Conservation (phyloP, 2,797 vertebrate genomes). For the Esox masquinongy region DNA sequence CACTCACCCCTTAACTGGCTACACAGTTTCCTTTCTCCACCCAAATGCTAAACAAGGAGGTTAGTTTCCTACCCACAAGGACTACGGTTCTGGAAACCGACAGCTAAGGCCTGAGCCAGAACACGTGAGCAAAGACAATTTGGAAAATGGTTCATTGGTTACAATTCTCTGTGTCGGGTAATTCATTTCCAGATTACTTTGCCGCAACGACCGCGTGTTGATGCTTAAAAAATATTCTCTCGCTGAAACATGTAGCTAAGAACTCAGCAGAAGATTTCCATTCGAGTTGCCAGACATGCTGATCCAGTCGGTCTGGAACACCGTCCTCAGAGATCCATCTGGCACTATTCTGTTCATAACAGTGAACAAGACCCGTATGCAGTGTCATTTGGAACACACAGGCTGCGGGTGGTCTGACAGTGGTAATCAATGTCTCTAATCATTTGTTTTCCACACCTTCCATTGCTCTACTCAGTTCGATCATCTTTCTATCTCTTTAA, state of each 20-base stretch:
- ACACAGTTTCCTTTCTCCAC: too few relatives aligned
- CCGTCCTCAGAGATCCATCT: constrained; percentile 20
- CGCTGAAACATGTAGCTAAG: neutral
- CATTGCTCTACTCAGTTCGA: constrained; percentile 44
- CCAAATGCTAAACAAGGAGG: too few relatives aligned
- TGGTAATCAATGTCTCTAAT: constrained; percentile 68
- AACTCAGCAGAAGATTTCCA: too few relatives aligned
- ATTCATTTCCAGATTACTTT: neutral
- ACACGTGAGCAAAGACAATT: too few relatives aligned
- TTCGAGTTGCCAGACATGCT: constrained; percentile 1
- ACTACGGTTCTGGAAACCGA: neutral
- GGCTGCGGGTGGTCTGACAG: constrained; percentile 46
- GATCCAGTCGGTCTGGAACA: constrained; percentile 51
- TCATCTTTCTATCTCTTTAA: constrained; percentile 51
- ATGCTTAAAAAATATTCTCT: neutral
- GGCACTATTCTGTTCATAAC: neutral
- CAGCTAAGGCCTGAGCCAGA: too few relatives aligned
- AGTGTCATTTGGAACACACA: neutral
- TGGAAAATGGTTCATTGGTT: too few relatives aligned
- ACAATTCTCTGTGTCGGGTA: too few relatives aligned
- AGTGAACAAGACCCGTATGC: neutral
- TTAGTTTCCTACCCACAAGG: too few relatives aligned
- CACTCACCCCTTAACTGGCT: too few relatives aligned
- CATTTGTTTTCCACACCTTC: constrained; percentile 72
- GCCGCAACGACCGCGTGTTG: neutral